Evolutionary conservation across 2,797 vertebrate species (phyloP), one percentile per base, ranked within the genome.

Genomic region (Melanogrammus aeglefinus): DNA sequence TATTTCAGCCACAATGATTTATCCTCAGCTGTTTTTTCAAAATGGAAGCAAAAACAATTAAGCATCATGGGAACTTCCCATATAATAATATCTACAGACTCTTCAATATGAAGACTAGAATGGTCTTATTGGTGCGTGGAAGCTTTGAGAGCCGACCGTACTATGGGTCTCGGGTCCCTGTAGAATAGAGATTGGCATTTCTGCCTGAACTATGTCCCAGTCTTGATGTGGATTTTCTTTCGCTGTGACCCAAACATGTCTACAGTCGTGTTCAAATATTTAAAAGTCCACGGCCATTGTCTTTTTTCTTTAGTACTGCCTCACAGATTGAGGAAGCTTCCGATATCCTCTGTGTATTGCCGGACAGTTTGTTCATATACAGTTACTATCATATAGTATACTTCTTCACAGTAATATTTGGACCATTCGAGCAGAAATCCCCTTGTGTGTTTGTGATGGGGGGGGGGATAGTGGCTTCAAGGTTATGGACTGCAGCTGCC

Each of bases 81-180:
- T 80, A 81, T 86, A 74, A 73, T 77, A 78, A 83, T 90, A 92
- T 91, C 80, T 92, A 93, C 91, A 92, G 9, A 80, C 90, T 91
- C 92, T 93, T 92, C 92, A 93, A 92, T 90, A 86, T 93, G 92
- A 93, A 93, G 92, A 92, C 66, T 24, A 35, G 70, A 14, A 76
- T 84, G 82, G 27, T 88, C 82, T 79, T 66, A 35, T 81, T 81
- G 39, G 9, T 29, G 57, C 79, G 33, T 35, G 47, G 82, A 75
- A 80, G 78, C 35, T 41, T 0, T 31, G 51, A 31, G 51, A 31
- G 29, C 44, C 71, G 12, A 18, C 78, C 74, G 77, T 27, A 74
- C 82, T 81, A 36, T 57, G 41, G 81, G 79, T 83, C 78, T 33
- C 0, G 10, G n/a, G 16, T 57, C 47, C 47, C 47, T 57, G 47